Conservation (phyloP, 2,888 invertebrate genomes). For the Electrophaes corylata region DNA sequence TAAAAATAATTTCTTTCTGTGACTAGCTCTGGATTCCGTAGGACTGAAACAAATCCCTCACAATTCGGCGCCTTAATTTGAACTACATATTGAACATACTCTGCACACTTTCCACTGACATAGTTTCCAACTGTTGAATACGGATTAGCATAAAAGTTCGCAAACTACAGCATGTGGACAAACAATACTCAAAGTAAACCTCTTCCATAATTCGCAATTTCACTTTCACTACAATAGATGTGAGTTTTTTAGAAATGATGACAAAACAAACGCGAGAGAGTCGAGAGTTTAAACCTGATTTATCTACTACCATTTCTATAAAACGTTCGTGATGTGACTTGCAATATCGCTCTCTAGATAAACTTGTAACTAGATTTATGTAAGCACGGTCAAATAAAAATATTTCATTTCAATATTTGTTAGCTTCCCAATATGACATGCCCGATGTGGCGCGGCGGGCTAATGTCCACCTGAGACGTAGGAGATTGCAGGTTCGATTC, state of each 20-base stretch:
- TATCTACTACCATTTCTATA: not conserved
- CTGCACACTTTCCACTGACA: constrained; percentile 2
- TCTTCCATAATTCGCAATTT: constrained; percentile 45
- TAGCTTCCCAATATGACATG: too few relatives aligned
- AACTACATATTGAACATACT: too few relatives aligned
- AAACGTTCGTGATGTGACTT: not conserved
- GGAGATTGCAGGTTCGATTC: too few relatives aligned
- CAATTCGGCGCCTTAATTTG: too few relatives aligned
- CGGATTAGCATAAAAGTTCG: constrained; percentile 35
- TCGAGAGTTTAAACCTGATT: not conserved
- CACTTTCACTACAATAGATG: constrained; percentile 50
- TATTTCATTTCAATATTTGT: too few relatives aligned
- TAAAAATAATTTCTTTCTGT: not conserved
- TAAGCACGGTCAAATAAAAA: too few relatives aligned
- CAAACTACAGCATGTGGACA: constrained; percentile 30
- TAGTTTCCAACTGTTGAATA: constrained; percentile 21
- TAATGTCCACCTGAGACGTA: too few relatives aligned
- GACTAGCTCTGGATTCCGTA: not conserved
- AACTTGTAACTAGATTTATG: too few relatives aligned
- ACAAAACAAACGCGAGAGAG: constrained; percentile 12
- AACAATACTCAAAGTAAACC: constrained; percentile 42
- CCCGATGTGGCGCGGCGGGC: too few relatives aligned
- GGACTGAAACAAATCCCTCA: too few relatives aligned
- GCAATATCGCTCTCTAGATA: not conserved
- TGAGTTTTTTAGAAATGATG: constrained; percentile 34